Percentiles rank a stretch among this genome's conserved stretches.
These are phyloP conservation scores for Thunnus maccoyii DNA, from an alignment of 2,113 vertebrate genomes.

Conservation along the genomic window DNA sequence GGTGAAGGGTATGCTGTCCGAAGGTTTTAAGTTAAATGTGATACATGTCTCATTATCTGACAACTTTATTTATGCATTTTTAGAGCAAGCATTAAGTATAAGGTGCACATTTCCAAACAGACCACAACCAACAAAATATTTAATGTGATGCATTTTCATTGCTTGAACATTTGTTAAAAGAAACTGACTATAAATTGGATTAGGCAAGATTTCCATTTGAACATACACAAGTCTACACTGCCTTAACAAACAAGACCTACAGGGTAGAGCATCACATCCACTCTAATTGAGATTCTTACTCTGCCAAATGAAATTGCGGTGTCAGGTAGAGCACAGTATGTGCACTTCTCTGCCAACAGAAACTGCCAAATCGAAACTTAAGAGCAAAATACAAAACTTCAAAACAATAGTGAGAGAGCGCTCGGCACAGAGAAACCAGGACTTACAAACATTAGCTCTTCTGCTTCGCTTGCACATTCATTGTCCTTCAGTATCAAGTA, in stretches of 20 bases:
- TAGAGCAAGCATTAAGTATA: conserved; percentile 5
- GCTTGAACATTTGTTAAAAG: conserved; percentile 18
- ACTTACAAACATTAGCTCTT: conserved; percentile 24
- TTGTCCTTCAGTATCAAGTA: conserved; percentile 44
- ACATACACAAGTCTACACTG: not conserved
- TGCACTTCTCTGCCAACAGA: conserved; percentile 30
- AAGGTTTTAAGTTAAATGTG: not conserved
- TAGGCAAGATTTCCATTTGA: not conserved
- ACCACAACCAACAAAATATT: not conserved
- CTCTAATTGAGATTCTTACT: conserved; percentile 39
- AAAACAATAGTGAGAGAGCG: conserved; percentile 40
- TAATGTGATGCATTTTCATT: conserved; percentile 19
- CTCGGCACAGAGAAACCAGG: not conserved
- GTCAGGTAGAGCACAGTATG: conserved; percentile 45
- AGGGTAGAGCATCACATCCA: conserved; percentile 27
- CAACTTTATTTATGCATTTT: conserved; percentile 15
- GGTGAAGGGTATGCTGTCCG: conserved; percentile 1
- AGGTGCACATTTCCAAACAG: not conserved
- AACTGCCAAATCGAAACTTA: conserved; percentile 40
- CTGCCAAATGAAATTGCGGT: conserved; percentile 30
- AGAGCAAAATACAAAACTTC: conserved; percentile 34
- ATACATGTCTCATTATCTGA: conserved; percentile 22
- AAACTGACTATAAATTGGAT: conserved; percentile 3
- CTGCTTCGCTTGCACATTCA: conserved; percentile 42
- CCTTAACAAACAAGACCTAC: not conserved